Evolutionary conservation across 1,140 invertebrate species (phyloP).

Genomic region (Phortica variegata): DNA sequence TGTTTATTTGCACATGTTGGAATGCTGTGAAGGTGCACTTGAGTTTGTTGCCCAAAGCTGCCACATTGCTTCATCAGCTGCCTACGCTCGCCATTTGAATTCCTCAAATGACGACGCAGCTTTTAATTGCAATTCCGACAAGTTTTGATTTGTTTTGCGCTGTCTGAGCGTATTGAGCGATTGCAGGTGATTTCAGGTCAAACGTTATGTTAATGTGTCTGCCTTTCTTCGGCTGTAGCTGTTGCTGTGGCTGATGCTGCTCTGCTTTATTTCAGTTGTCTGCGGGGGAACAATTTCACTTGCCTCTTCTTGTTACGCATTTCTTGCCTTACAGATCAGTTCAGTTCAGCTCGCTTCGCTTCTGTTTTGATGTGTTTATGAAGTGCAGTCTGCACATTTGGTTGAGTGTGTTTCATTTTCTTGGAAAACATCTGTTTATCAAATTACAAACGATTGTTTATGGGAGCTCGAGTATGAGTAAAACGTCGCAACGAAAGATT

Average conservation of each 20-base stretch:
- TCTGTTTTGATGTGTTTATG: not conserved
- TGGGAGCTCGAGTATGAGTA: no score
- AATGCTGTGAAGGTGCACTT: no score
- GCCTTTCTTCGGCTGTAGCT: constrained; percentile 6
- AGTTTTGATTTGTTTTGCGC: constrained; percentile 8
- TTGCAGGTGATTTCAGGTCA: constrained; percentile 45
- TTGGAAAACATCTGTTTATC: constrained; percentile 43
- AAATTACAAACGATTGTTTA: constrained; percentile 26
- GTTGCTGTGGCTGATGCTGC: constrained; percentile 17
- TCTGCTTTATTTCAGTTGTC: no score
- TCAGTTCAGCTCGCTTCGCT: constrained; percentile 11
- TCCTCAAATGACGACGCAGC: no score
- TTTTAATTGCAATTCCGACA: constrained; percentile 23
- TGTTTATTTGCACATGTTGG: no score
- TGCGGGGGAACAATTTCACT: no score
- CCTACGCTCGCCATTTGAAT: no score
- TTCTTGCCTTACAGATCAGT: no score
- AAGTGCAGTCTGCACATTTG: not conserved
- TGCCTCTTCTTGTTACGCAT: no score
- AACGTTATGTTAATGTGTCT: constrained; percentile 29
- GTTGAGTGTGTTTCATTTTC: constrained; percentile 7
- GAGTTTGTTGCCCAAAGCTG: no score
- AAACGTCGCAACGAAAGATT: no score
- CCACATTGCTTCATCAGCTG: no score
- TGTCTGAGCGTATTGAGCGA: constrained; percentile 4